A percentile compares a stretch with the other conserved stretches of the same genome.
Evolutionary conservation across 2,113 vertebrate species (phyloP).

Genomic region (Proterorhinus semilunaris): DNA sequence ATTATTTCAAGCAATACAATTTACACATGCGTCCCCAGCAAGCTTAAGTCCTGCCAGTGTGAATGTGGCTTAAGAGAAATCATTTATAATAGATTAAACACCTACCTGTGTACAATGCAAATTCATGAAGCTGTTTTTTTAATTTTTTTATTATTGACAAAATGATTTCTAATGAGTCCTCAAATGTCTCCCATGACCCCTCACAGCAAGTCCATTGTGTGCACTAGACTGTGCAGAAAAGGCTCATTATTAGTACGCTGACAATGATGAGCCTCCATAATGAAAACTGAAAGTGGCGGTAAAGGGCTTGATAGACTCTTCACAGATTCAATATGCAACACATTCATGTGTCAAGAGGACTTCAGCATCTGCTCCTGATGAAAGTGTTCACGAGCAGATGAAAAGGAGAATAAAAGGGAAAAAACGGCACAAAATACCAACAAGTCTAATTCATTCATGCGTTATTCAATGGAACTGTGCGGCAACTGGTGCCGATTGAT

Average conservation of each 20-base stretch:
- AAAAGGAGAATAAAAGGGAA: constrained; percentile 25
- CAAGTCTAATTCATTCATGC: constrained; percentile 38
- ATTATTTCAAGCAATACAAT: no score
- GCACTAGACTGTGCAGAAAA: constrained; percentile 28
- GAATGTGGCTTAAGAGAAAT: no score
- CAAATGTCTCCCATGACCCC: constrained; percentile 2
- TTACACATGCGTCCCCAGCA: no score
- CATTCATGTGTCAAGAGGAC: constrained; percentile 63
- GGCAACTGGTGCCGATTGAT: constrained; percentile 10
- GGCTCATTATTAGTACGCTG: constrained; percentile 36
- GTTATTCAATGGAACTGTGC: constrained; percentile 29
- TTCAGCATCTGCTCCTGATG: constrained; percentile 64
- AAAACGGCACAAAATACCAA: constrained; percentile 27
- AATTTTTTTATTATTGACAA: not conserved
- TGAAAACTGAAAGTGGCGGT: constrained; percentile 55
- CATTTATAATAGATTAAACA: not conserved
- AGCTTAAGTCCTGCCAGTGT: no score
- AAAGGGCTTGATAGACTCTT: constrained; percentile 52
- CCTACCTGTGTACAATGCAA: not conserved
- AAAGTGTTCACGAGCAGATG: constrained; percentile 43
- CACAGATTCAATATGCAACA: constrained; percentile 41
- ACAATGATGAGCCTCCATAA: constrained; percentile 40
- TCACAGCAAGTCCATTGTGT: constrained; percentile 8
- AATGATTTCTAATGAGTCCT: not conserved
- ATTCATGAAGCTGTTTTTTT: not conserved